Percentiles rank a stretch among this genome's conserved stretches.
phyloP scores from a whole-genome alignment of 2,888 invertebrate genomes.

The Himalopsyche kuldschensis region DNA sequence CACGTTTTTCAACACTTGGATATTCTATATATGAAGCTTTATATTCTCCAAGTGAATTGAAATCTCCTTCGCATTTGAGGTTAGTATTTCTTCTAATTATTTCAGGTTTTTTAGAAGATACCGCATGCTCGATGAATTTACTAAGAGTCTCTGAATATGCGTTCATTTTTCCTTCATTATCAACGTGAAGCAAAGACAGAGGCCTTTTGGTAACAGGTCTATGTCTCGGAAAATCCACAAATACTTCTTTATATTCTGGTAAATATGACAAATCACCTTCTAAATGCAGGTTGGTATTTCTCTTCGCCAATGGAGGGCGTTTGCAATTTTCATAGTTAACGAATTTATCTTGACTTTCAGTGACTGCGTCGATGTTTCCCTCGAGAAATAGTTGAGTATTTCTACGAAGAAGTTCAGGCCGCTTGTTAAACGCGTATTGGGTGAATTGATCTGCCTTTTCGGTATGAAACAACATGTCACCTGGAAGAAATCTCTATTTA shows the following conservation, averaged over 20 bases:
- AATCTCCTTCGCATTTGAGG: slow-evolving; percentile 49
- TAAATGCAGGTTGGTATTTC: slow-evolving; percentile 52
- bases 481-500: slow-evolving; percentile 26
- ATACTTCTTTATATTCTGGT: slow-evolving; percentile 52
- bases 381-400: slow-evolving; percentile 55
- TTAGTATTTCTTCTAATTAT: slow-evolving; percentile 45
- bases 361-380: slow-evolving; percentile 53
- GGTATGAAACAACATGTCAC: slow-evolving; percentile 43
- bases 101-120: slow-evolving; percentile 42
- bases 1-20: slow-evolving; percentile 41
- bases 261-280: slow-evolving; percentile 53
- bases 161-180: slow-evolving; percentile 45
- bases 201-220: slow-evolving; percentile 50
- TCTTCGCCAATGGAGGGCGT: slow-evolving; percentile 49
- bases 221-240: slow-evolving; percentile 54
- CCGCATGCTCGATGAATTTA: slow-evolving; percentile 44
- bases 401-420: slow-evolving; percentile 49
- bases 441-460: slow-evolving; percentile 55
- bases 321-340: slow-evolving; percentile 49
- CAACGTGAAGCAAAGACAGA: slow-evolving; percentile 25
- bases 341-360: slow-evolving; percentile 56
- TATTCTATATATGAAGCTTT: slow-evolving; percentile 44
- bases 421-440: slow-evolving; percentile 50
- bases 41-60: slow-evolving; percentile 46
- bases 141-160: slow-evolving; percentile 50